Conservation (phyloP, 2,113 vertebrate species). For the Meleagris gallopavo region DNA sequence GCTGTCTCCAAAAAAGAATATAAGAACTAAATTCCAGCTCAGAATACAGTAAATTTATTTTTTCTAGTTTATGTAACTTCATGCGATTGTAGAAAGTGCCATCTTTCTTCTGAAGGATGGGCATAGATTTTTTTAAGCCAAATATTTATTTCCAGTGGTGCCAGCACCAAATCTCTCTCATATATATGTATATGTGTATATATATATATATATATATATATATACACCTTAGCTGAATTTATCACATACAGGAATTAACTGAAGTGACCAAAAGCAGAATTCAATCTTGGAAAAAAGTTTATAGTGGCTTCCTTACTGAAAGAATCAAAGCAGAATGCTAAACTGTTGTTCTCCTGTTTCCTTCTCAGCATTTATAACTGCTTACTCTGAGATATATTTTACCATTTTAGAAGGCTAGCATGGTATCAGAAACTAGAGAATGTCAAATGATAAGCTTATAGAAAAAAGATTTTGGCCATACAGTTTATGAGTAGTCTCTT, state of each 20-base stretch:
- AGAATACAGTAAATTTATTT: background rate
- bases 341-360: background rate
- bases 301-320: background rate
- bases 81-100: background rate
- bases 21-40: background rate
- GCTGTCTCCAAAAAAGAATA: background rate
- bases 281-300: background rate
- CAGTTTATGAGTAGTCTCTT: background rate
- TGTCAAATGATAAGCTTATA: background rate
- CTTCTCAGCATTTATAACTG: background rate
- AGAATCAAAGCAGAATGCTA: background rate
- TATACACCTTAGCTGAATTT: background rate
- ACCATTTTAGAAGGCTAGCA: background rate
- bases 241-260: background rate
- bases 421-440: background rate
- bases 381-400: background rate
- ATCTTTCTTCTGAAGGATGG: background rate
- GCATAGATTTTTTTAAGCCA: background rate
- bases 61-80: background rate
- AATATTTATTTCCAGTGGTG: background rate
- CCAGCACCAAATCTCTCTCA: background rate
- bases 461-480: background rate
- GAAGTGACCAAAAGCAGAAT: background rate
- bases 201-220: background rate
- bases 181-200: background rate